These are phyloP conservation scores for Boulengeromyrus knoepffleri DNA, from an alignment of 2,113 vertebrate species.

Conservation along the genomic window DNA sequence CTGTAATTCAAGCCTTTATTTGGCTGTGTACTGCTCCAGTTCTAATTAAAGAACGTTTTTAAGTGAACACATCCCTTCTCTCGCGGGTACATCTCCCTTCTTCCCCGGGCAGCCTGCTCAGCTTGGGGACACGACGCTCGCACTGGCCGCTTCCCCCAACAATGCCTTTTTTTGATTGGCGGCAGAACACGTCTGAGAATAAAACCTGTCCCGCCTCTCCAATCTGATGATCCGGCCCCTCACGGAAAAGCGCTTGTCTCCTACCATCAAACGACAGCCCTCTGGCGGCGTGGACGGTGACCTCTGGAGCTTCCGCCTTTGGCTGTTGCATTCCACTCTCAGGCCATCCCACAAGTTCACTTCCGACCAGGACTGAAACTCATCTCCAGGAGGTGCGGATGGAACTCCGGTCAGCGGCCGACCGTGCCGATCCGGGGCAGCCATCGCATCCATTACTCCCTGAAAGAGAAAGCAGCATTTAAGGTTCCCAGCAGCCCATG, in stretches of 20 bases:
- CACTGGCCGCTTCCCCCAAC: neutral
- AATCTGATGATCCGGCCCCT: neutral
- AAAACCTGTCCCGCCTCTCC: neutral
- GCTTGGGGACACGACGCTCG: neutral
- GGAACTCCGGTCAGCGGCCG: neutral
- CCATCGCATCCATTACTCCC: constrained; percentile 11
- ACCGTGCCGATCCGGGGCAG: neutral
- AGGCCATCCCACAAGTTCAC: neutral
- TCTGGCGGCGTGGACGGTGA: neutral
- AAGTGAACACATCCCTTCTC: neutral
- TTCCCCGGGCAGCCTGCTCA: neutral
- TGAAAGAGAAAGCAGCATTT: constrained; percentile 1
- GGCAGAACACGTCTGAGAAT: neutral
- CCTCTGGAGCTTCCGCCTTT: neutral
- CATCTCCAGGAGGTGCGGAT: neutral
- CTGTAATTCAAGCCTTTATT: constrained; percentile 12
- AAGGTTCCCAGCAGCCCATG: neutral
- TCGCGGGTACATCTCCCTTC: neutral
- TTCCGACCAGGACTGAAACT: neutral
- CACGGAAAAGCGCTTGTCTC: neutral
- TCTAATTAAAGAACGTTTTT: constrained; percentile 19
- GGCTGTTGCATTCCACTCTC: neutral
- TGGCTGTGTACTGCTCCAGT: neutral
- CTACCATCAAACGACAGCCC: constrained; percentile 5
- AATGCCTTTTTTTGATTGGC: neutral